Percentiles rank a stretch among this genome's conserved stretches.
phyloP scores from a whole-genome alignment of 2,797 vertebrate genomes.

The Hybognathus amarus region DNA sequence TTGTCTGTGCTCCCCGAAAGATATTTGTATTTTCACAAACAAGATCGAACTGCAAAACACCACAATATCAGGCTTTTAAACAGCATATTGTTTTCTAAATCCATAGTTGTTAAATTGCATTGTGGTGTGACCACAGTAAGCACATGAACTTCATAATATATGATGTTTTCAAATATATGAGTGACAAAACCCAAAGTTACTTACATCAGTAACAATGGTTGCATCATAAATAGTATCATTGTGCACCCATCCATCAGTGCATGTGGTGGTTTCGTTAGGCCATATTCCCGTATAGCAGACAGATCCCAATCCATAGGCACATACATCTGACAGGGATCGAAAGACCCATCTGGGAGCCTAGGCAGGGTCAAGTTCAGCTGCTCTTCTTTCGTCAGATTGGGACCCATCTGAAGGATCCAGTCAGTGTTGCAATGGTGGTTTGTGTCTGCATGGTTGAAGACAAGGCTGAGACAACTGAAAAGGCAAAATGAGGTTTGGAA shows the following conservation, averaged over 20 bases:
- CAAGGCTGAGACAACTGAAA: slow-evolving; percentile 85
- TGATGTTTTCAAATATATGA: neutral
- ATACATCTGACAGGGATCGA: slow-evolving; percentile 85
- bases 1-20: slow-evolving; percentile 79
- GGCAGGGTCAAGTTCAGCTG: slow-evolving; percentile 84
- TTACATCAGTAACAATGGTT: slow-evolving; percentile 59
- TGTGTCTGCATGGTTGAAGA: slow-evolving; percentile 78
- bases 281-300: slow-evolving; percentile 72
- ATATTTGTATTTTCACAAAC: slow-evolving; percentile 80
- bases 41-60: slow-evolving; percentile 81
- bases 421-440: slow-evolving; percentile 82
- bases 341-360: slow-evolving; percentile 64
- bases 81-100: neutral
- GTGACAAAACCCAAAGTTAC: slow-evolving; percentile 45
- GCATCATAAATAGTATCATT: slow-evolving; percentile 70
- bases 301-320: slow-evolving; percentile 76
- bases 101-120: neutral
- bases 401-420: slow-evolving; percentile 78
- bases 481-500: slow-evolving; percentile 71
- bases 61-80: slow-evolving; percentile 5
- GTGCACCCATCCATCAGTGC: slow-evolving; percentile 75
- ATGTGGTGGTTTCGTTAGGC: slow-evolving; percentile 78
- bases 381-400: slow-evolving; percentile 80
- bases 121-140: neutral
- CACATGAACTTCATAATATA: neutral